These are phyloP conservation scores for Tragelaphus buxtoni DNA, from an alignment of 2,113 vertebrate genomes.

Conservation along the genomic window DNA sequence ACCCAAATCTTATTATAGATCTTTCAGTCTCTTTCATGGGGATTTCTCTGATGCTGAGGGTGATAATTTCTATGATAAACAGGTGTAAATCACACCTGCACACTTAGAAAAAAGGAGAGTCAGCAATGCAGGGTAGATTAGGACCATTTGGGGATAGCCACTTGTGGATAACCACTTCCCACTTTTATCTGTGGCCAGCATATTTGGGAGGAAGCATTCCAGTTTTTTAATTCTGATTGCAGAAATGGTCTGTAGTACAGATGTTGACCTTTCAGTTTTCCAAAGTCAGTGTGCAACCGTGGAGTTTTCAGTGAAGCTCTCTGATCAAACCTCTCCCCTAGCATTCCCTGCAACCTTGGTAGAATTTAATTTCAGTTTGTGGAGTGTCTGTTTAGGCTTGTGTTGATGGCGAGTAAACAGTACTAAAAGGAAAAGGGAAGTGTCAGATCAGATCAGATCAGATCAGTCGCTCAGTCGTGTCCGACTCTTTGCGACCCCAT, in stretches of 20 bases:
- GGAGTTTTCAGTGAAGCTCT: not conserved
- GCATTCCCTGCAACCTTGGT: not conserved
- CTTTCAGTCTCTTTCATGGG: not conserved
- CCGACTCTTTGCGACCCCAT: no score
- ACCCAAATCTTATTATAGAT: not conserved
- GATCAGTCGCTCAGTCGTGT: no score
- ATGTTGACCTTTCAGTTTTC: not conserved
- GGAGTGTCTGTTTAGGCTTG: not conserved
- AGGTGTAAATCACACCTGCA: not conserved
- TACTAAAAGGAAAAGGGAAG: not conserved
- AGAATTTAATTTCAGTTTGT: not conserved
- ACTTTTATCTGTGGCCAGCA: not conserved
- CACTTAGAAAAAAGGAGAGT: not conserved
- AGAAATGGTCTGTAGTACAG: not conserved
- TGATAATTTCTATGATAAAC: not conserved
- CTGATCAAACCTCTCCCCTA: not conserved
- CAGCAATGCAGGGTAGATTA: not conserved
- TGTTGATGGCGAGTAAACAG: not conserved
- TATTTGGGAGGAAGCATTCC: not conserved
- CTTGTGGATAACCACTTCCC: not conserved
- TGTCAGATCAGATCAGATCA: no score
- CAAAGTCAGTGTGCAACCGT: not conserved
- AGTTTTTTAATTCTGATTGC: not conserved
- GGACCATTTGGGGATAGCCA: not conserved
- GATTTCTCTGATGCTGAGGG: not conserved